Conservation (phyloP, 2,797 vertebrate genomes). For the Carcharodon carcharias region DNA sequence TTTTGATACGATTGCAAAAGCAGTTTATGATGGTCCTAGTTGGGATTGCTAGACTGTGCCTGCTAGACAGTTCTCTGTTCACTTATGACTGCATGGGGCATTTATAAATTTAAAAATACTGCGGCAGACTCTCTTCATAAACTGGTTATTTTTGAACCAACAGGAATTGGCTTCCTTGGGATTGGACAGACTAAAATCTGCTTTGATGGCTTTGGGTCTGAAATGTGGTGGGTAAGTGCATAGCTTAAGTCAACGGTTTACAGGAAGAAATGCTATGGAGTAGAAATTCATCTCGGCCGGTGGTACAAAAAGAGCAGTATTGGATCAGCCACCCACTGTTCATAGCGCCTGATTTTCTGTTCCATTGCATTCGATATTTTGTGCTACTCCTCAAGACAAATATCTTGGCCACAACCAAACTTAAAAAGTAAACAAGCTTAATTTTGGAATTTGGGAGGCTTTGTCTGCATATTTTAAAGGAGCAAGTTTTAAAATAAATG, state of each 20-base stretch:
- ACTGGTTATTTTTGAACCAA: neutral
- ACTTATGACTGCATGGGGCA: neutral
- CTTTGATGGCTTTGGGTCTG: conserved; percentile 86
- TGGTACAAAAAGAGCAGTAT: neutral
- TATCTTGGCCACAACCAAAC: neutral
- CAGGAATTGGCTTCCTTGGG: conserved; percentile 94
- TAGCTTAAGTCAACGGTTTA: neutral
- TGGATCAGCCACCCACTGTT: neutral
- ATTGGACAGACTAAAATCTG: conserved; percentile 94
- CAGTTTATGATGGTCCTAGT: neutral
- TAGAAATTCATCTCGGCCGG: neutral
- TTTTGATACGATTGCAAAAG: neutral
- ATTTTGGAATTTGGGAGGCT: neutral
- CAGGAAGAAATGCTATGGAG: neutral
- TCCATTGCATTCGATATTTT: neutral
- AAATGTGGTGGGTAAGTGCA: conserved; percentile 91
- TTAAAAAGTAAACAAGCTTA: neutral
- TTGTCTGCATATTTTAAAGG: neutral
- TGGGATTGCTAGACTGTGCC: too few species aligned
- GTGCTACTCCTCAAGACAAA: neutral
- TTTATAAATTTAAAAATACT: neutral
- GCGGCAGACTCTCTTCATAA: neutral
- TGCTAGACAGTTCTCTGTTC: neutral
- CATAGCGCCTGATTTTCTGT: neutral
- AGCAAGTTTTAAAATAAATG: neutral